Evolutionary conservation across 1,140 invertebrate species (phyloP).

Genomic region (Homarus americanus): DNA sequence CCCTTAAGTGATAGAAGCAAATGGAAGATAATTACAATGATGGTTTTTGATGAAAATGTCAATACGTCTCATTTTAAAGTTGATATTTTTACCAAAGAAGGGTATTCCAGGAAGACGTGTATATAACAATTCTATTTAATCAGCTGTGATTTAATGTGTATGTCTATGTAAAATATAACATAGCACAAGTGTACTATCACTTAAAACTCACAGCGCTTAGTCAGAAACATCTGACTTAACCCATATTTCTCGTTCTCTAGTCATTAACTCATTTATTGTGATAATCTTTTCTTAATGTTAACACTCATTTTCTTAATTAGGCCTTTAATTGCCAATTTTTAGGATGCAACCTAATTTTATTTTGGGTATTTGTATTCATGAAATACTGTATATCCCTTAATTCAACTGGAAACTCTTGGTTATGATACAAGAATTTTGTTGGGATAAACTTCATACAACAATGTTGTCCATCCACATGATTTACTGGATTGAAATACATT

Average conservation of each 20-base stretch:
- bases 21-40: background rate
- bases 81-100: slow-evolving; percentile 63
- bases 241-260: slow-evolving; percentile 50
- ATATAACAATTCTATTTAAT: slow-evolving; percentile 51
- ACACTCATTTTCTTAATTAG: background rate
- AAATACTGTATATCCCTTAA: background rate
- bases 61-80: slow-evolving; percentile 39
- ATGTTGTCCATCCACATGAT: background rate
- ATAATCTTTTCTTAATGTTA: slow-evolving; percentile 34
- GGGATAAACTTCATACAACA: slow-evolving; percentile 16
- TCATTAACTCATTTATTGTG: slow-evolving; percentile 59
- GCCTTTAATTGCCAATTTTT: background rate
- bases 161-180: slow-evolving; percentile 28
- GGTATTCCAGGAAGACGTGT: slow-evolving; percentile 52
- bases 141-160: slow-evolving; percentile 39
- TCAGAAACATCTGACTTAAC: background rate
- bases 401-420: background rate
- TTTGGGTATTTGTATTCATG: background rate
- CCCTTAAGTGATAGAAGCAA: background rate
- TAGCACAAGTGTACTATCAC: slow-evolving; percentile 44
- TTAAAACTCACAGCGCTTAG: slow-evolving; percentile 24
- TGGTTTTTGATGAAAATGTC: slow-evolving; percentile 11
- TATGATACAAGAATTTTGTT: background rate
- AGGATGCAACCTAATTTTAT: background rate
- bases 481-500: slow-evolving; percentile 14